These are phyloP conservation scores for Vanacampus margaritifer DNA, from an alignment of 2,113 vertebrate species.

Conservation along the genomic window DNA sequence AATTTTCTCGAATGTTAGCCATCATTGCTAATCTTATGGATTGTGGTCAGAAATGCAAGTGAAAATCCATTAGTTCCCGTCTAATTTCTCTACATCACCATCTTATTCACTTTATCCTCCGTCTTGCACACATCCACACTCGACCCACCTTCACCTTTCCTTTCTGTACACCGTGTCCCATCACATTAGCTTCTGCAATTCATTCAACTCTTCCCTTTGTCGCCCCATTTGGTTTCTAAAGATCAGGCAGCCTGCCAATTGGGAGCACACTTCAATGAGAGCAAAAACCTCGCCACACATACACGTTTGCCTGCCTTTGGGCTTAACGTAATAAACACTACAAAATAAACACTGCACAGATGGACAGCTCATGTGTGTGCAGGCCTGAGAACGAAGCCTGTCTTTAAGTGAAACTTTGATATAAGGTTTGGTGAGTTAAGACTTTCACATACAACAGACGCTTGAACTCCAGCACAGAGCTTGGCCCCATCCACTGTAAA, in stretches of 20 bases:
- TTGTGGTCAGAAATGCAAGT: too few species aligned
- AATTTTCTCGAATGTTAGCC: too few species aligned
- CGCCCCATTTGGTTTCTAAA: conserved; percentile 24
- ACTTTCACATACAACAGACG: conserved; percentile 59
- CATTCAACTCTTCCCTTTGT: background rate
- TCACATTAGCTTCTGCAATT: conserved; percentile 12
- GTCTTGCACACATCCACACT: conserved; percentile 5
- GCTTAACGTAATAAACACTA: conserved; percentile 24
- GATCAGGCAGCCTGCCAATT: conserved; percentile 63
- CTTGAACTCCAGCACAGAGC: conserved; percentile 26
- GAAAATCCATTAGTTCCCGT: too few species aligned
- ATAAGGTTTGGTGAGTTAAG: conserved; percentile 68
- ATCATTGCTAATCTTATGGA: too few species aligned
- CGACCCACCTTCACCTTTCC: conserved; percentile 11
- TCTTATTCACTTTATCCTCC: conserved; percentile 33
- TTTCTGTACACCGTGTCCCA: conserved; percentile 14
- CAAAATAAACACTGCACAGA: conserved; percentile 10
- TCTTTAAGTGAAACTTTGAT: conserved; percentile 43
- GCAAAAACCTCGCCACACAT: conserved; percentile 23
- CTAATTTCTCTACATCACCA: conserved; percentile 28
- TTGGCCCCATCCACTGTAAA: conserved; percentile 40
- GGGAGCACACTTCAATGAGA: conserved; percentile 67
- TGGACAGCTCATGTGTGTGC: conserved; percentile 19
- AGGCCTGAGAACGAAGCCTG: conserved; percentile 32
- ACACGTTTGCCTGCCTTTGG: conserved; percentile 31